phyloP scores from a whole-genome alignment of 2,113 vertebrate species.

The Helogale parvula region DNA sequence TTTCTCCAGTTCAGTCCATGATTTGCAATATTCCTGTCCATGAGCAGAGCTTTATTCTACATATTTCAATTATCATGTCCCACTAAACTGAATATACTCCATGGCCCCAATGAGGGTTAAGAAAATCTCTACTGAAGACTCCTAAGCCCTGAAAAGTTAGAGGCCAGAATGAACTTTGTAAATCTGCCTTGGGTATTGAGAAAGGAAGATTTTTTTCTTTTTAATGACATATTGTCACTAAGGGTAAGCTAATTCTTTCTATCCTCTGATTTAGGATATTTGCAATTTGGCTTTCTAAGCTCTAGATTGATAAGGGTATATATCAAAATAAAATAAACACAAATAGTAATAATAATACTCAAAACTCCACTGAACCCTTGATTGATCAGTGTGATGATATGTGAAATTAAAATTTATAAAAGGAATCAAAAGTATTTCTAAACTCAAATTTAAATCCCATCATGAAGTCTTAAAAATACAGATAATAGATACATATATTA shows the following conservation, averaged over 20 bases:
- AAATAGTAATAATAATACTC: not conserved
- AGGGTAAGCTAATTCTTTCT: not conserved
- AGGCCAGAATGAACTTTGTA: not conserved
- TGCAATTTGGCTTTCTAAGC: not conserved
- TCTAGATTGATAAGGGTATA: not conserved
- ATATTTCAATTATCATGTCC: not conserved
- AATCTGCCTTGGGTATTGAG: not conserved
- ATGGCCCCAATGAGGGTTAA: not conserved
- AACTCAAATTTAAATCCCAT: not conserved
- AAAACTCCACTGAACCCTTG: not conserved
- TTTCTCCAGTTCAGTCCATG: not conserved
- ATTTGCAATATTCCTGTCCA: not conserved
- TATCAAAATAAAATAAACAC: not conserved
- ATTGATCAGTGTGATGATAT: not conserved
- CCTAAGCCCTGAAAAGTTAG: not conserved
- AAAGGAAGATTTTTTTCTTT: not conserved
- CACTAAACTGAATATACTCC: not conserved
- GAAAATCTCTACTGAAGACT: not conserved
- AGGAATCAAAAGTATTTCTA: not conserved
- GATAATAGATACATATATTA: not conserved
- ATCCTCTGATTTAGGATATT: not conserved
- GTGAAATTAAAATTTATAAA: not conserved
- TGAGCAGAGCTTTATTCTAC: not conserved
- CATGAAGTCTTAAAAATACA: not conserved
- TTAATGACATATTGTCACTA: not conserved